These are phyloP conservation scores for Corythoichthys intestinalis DNA, from an alignment of 2,113 vertebrate genomes.

Conservation along the genomic window DNA sequence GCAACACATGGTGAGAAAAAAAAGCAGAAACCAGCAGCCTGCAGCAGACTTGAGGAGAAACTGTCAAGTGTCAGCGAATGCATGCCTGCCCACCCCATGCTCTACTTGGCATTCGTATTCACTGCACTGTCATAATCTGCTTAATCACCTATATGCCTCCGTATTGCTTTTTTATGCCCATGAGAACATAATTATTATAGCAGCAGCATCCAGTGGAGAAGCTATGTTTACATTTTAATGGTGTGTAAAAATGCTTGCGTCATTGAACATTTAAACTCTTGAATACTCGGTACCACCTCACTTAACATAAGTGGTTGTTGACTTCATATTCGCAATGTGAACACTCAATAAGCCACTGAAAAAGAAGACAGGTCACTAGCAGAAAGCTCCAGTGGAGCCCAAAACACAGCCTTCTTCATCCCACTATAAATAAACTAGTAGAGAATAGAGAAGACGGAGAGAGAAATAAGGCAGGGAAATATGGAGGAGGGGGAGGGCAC, in stretches of 20 bases:
- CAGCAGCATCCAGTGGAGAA: neutral
- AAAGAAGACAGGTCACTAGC: constrained; percentile 20
- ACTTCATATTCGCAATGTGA: constrained; percentile 25
- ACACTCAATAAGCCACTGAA: constrained; percentile 19
- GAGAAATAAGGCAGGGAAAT: constrained; percentile 11
- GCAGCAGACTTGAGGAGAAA: constrained; percentile 29
- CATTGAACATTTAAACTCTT: constrained; percentile 18
- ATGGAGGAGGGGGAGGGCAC: constrained; percentile 1
- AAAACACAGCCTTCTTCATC: constrained; percentile 35
- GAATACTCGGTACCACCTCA: neutral
- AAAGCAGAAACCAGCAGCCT: constrained; percentile 29
- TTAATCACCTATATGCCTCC: constrained; percentile 23
- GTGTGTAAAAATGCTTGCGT: constrained; percentile 15
- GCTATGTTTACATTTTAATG: constrained; percentile 27
- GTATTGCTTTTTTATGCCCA: constrained; percentile 16
- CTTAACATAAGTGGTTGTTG: constrained; percentile 12
- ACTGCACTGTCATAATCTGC: constrained; percentile 23
- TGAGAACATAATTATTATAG: neutral
- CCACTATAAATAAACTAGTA: constrained; percentile 58
- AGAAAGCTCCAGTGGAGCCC: constrained; percentile 38
- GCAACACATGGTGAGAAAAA: constrained; percentile 11
- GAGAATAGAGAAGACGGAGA: constrained; percentile 35
- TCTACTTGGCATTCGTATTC: constrained; percentile 31
- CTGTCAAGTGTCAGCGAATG: constrained; percentile 27
- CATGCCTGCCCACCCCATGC: constrained; percentile 4